Evolutionary conservation across 2,113 vertebrate genomes (phyloP), one percentile per base, ranked within the genome.

Genomic region (Amphiprion percula): DNA sequence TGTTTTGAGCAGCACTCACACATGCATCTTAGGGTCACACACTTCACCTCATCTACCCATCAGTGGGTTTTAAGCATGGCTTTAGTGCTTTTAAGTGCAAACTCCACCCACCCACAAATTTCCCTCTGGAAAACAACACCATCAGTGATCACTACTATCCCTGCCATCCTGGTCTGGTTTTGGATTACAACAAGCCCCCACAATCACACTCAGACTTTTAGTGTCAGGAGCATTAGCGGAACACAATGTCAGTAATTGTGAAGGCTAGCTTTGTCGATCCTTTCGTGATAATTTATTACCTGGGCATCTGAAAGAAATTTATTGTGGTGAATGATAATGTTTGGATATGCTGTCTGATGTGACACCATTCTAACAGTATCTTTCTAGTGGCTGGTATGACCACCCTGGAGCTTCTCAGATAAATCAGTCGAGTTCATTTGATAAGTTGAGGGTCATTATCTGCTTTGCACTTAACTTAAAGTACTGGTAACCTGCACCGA

Each of bases 61-160:
- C 86, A 76, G 60, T 78, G 84, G 85, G 74, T 81, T 86, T 82
- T 69, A 47, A 74, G 74, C 75, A 64, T 65, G 44, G 77, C 68
- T 86, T 77, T 64, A 80, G 86, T 87, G 91, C 83, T 86, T 92
- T 80, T 87, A 87, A 88, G 81, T 82, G 67, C 79, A 85, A 86
- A 87, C 74, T 84, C 39, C 62, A 78, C 54, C 79, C 47, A 21
- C 59, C 80, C 80, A 67, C 81, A 82, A 61, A 33, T 68, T 74
- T 82, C 83, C 85, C 76, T 73, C 28, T 69, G 84, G 86, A 77
- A 84, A 69, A 71, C 47, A 72, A 80, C 87, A 77, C 82, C 83
- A 88, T 91, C 89, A 88, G 77, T 86, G 88, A 68, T 84, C 44
- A 71, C 74, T 61, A 49, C 59, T 79, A 65, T 59, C 84, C 80